phyloP scores from a whole-genome alignment of 2,113 vertebrate genomes.

The Scolopax mira region DNA sequence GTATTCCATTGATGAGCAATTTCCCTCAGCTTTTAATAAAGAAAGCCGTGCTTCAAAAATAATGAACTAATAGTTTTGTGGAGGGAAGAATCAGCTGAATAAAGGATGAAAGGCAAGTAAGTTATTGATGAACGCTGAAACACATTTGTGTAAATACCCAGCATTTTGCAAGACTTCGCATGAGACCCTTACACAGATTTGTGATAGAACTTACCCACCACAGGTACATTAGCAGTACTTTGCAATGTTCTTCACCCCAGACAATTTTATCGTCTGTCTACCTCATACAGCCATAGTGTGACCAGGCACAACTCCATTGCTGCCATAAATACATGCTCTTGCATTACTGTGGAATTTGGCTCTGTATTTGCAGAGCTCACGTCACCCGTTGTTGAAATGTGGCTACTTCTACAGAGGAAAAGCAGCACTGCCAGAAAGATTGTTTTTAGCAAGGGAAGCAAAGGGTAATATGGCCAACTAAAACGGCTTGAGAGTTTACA shows the following conservation, averaged over 20 bases:
- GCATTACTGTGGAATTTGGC: background rate
- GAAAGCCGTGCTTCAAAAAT: background rate
- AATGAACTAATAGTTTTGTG: background rate
- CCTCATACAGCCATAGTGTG: background rate
- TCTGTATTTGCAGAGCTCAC: background rate
- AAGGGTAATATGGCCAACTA: background rate
- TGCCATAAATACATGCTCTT: background rate
- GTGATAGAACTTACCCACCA: background rate
- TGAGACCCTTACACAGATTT: background rate
- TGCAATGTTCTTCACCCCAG: background rate
- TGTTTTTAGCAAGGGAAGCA: background rate
- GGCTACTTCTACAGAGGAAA: background rate
- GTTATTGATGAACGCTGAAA: background rate
- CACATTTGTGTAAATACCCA: background rate
- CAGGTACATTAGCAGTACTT: background rate
- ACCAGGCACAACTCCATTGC: background rate
- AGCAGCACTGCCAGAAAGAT: slow-evolving; percentile 8
- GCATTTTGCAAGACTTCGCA: background rate
- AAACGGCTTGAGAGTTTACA: background rate
- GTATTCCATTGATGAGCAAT: background rate
- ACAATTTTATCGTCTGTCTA: background rate
- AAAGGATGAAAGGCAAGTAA: background rate
- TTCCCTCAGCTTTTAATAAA: background rate
- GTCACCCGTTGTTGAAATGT: background rate
- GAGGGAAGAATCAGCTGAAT: background rate